Conservation (phyloP, 2,113 vertebrate genomes). For the Nibea coibor region DNA sequence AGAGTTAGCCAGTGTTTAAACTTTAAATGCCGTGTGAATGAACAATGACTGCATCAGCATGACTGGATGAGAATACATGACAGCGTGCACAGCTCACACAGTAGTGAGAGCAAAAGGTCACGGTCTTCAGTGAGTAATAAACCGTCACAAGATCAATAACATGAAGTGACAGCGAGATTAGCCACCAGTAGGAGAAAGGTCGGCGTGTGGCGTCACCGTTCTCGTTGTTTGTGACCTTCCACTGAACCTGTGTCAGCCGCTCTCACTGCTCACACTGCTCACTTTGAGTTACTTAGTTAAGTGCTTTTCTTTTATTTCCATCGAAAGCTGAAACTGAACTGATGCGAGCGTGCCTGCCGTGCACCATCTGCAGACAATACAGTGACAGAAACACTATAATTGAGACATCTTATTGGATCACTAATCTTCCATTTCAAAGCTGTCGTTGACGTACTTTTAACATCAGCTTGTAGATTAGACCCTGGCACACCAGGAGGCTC, state of each 20-base stretch:
- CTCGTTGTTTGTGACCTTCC: background rate
- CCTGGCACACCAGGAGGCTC: background rate
- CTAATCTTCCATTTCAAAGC: no score
- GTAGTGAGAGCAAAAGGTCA: background rate
- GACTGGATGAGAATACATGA: no score
- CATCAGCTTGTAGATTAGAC: no score
- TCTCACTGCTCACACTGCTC: no score
- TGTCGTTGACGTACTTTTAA: no score
- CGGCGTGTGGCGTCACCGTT: background rate
- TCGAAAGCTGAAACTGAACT: background rate
- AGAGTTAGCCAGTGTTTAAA: no score
- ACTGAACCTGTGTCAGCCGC: background rate
- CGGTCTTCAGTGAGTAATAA: background rate
- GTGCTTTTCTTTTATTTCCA: background rate
- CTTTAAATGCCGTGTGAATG: background rate
- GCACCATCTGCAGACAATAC: no score
- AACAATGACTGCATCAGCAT: background rate
- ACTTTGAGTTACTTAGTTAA: no score
- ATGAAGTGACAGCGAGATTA: background rate
- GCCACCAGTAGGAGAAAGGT: background rate
- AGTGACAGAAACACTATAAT: no score
- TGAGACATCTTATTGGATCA: no score
- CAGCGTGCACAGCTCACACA: background rate
- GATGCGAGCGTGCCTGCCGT: no score
- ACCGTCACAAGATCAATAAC: background rate